These are phyloP conservation scores for Cyaniris semiargus DNA, from an alignment of 2,888 invertebrate species.

Conservation along the genomic window DNA sequence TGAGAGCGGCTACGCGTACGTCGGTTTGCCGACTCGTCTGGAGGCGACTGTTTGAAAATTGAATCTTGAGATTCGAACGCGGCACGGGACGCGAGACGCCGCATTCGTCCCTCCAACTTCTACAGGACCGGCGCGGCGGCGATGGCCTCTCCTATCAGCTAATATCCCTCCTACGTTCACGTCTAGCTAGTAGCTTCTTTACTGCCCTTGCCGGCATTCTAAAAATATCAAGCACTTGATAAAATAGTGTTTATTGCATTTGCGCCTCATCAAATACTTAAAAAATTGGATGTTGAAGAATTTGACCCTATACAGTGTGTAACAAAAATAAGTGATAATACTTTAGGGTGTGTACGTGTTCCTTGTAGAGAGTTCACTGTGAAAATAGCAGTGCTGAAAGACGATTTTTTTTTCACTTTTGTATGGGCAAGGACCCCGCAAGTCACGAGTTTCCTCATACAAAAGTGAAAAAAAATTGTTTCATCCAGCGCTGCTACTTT, in stretches of 20 bases:
- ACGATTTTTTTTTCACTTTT: no score
- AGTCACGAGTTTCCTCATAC: no score
- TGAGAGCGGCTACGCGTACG: constrained; percentile 3
- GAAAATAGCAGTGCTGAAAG: no score
- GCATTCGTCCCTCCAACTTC: constrained; percentile 34
- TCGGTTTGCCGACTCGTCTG: constrained; percentile 13
- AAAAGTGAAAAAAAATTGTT: no score
- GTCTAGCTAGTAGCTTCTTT: constrained; percentile 32
- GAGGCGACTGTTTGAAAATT: constrained; percentile 24
- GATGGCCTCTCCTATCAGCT: constrained; percentile 34
- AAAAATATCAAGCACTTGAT: constrained; percentile 31
- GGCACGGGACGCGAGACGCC: constrained; percentile 1
- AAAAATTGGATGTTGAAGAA: neutral
- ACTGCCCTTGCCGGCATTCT: constrained; percentile 29
- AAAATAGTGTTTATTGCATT: neutral
- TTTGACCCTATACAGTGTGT: no score
- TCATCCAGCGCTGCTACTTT: no score
- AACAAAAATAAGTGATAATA: no score
- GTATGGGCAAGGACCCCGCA: no score
- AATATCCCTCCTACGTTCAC: constrained; percentile 31
- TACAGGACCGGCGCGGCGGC: constrained; percentile 6
- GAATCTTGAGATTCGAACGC: constrained; percentile 12
- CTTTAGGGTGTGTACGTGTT: no score
- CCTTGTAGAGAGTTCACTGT: no score
- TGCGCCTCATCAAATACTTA: neutral